Percentiles rank a stretch among this genome's conserved stretches.
phyloP scores from a whole-genome alignment of 2,888 invertebrate species.

The Apodemia mormo region DNA sequence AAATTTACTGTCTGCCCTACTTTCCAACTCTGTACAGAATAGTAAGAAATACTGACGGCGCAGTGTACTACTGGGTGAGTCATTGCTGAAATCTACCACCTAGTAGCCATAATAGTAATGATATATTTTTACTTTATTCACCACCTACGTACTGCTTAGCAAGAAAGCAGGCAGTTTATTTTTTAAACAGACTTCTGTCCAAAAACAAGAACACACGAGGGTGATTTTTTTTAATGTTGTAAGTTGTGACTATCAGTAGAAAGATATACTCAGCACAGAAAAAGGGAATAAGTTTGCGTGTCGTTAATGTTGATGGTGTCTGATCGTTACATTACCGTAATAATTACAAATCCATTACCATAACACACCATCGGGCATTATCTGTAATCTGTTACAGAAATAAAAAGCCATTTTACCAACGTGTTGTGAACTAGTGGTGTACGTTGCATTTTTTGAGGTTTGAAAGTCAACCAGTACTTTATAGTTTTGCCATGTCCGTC shows the following conservation, averaged over 20 bases:
- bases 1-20: too few species aligned
- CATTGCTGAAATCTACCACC: too few species aligned
- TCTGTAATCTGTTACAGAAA: background rate
- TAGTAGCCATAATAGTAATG: too few species aligned
- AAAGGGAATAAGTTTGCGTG: constrained; percentile 1
- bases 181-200: background rate
- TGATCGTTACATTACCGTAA: background rate
- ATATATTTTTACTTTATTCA: too few species aligned
- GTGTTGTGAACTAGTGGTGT: background rate
- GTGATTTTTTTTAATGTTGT: background rate
- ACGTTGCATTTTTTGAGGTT: too few species aligned
- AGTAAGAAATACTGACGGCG: background rate
- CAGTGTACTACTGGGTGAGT: background rate
- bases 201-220: background rate
- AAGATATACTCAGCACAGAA: background rate
- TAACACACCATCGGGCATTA: background rate
- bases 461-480: too few species aligned
- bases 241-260: background rate
- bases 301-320: background rate
- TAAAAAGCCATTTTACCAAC: constrained; percentile 3
- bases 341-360: constrained; percentile 7
- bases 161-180: background rate
- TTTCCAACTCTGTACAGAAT: too few species aligned
- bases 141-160: background rate
- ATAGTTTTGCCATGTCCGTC: too few species aligned